Percentiles rank a stretch among this genome's conserved stretches.
Evolutionary conservation across 2,113 vertebrate species (phyloP).

Genomic region (Zapus hudsonius): DNA sequence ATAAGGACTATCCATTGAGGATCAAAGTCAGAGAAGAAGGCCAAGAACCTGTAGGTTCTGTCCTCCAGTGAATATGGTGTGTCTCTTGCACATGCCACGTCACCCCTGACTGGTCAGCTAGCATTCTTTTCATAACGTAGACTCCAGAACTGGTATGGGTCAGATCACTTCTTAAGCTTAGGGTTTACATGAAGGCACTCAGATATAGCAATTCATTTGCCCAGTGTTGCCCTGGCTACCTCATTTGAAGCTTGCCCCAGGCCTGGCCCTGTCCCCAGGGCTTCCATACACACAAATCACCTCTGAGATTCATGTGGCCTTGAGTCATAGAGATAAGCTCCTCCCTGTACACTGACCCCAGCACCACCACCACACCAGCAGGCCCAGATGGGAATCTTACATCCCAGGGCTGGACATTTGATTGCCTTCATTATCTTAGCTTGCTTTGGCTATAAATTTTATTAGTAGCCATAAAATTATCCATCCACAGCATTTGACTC

Average conservation of each 20-base stretch:
- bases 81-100: not conserved
- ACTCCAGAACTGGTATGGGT: not conserved
- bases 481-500: slow-evolving; percentile 78
- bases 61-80: too few relatives aligned
- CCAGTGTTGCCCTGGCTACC: not conserved
- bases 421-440: slow-evolving; percentile 80
- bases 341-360: slow-evolving; percentile 22
- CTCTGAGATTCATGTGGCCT: slow-evolving; percentile 35
- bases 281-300: not conserved
- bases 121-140: not conserved
- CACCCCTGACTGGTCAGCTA: not conserved
- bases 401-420: slow-evolving; percentile 65
- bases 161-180: not conserved
- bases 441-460: slow-evolving; percentile 83
- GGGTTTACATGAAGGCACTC: not conserved
- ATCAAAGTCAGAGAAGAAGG: not conserved
- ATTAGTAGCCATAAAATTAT: slow-evolving; percentile 84
- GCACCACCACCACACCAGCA: not conserved
- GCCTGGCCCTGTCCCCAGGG: not conserved
- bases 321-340: slow-evolving; percentile 48
- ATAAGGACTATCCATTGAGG: too few relatives aligned
- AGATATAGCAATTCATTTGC: not conserved
- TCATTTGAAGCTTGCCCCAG: not conserved
- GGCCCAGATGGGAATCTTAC: slow-evolving; percentile 63
- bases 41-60: not conserved